Percentiles rank a stretch among this genome's conserved stretches.
These are phyloP conservation scores for Catocala sponsa DNA, from an alignment of 2,888 invertebrate genomes.

Conservation along the genomic window DNA sequence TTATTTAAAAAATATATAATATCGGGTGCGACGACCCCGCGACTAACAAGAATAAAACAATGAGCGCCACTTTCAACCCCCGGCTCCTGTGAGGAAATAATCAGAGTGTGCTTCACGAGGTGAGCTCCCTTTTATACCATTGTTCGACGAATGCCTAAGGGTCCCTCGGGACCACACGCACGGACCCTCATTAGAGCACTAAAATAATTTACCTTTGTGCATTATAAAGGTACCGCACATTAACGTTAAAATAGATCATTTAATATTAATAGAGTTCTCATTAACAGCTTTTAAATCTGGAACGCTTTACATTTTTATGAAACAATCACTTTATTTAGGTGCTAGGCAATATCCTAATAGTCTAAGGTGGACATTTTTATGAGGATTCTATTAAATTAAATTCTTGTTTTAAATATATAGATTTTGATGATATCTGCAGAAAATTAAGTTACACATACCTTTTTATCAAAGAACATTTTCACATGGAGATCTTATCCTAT, in stretches of 20 bases:
- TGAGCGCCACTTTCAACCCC: slow-evolving; percentile 64
- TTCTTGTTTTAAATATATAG: too few relatives aligned
- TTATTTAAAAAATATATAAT: slow-evolving; percentile 37
- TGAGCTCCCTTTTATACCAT: slow-evolving; percentile 64
- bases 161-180: slow-evolving; percentile 55
- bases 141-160: slow-evolving; percentile 55
- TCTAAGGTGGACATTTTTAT: too few relatives aligned
- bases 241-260: slow-evolving; percentile 41
- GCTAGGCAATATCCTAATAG: too few relatives aligned
- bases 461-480: too few relatives aligned
- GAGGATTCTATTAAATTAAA: too few relatives aligned
- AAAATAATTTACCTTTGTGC: slow-evolving; percentile 69
- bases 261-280: slow-evolving; percentile 49
- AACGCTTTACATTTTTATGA: slow-evolving; percentile 9
- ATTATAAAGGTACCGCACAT: slow-evolving; percentile 42
- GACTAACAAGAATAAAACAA: slow-evolving; percentile 67
- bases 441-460: too few relatives aligned
- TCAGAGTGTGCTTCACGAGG: slow-evolving; percentile 66
- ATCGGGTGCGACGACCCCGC: slow-evolving; percentile 63
- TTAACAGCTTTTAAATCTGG: slow-evolving; percentile 22
- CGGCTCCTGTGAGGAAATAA: slow-evolving; percentile 69
- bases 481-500: too few relatives aligned
- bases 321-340: slow-evolving; percentile 1
- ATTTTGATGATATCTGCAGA: too few relatives aligned
- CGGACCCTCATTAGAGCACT: slow-evolving; percentile 66